phyloP scores from a whole-genome alignment of 1,140 invertebrate species.

The Bacillus rossius region DNA sequence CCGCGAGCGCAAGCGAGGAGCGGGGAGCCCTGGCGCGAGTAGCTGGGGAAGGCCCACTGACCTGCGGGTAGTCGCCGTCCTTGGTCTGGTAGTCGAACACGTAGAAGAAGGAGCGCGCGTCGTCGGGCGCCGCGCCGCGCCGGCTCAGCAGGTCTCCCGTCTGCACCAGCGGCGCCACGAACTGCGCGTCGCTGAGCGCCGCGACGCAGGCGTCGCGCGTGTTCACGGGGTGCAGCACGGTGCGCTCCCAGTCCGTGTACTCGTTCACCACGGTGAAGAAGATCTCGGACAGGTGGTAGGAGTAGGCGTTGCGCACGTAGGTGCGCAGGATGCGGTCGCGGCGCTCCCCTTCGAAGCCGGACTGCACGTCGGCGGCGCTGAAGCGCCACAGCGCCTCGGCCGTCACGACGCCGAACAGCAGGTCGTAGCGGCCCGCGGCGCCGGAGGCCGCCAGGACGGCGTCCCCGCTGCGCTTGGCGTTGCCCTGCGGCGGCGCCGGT shows the following conservation, averaged over 20 bases:
- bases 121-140: constrained; percentile 22
- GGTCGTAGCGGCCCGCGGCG: constrained; percentile 59
- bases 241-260: too few species aligned
- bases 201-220: constrained; percentile 89
- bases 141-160: constrained; percentile 69
- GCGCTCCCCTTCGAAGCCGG: constrained; percentile 84
- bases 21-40: too few species aligned
- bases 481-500: neutral
- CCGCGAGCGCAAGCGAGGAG: too few species aligned
- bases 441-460: constrained; percentile 27
- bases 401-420: constrained; percentile 79
- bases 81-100: too few species aligned
- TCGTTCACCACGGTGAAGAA: constrained; percentile 96
- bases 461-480: constrained; percentile 43
- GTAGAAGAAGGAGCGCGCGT: constrained; percentile 68
- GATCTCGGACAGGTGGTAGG: constrained; percentile 93
- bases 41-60: constrained; percentile 41
- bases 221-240: constrained; percentile 91
- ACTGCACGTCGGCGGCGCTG: constrained; percentile 72
- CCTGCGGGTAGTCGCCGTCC: constrained; percentile 85
- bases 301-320: constrained; percentile 89
- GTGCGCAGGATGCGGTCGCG: constrained; percentile 89
- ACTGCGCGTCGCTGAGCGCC: constrained; percentile 88
- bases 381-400: constrained; percentile 79
- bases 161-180: constrained; percentile 77